Base-by-base conservation (phyloP, 2,888 invertebrate genomes). In the Archaeoteleia sp. region DNA sequence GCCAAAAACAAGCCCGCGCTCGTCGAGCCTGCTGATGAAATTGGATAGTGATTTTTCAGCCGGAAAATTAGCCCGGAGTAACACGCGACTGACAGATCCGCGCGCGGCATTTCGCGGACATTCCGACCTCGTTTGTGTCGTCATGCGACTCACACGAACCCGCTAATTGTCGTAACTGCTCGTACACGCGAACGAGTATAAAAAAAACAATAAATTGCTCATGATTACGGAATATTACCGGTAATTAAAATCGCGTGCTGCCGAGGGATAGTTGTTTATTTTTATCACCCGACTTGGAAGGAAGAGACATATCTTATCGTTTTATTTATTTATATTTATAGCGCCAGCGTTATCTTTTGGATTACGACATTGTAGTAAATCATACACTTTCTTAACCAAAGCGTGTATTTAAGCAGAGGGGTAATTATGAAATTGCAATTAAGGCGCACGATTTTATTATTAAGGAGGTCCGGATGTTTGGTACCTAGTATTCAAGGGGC, bases 1-100 rank as follows among this genome's bases (percentile, higher is more conserved):
- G 71, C 71, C 71, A 61, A 55, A 70, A 65, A 61, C 70, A 70
- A 63, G 60, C 45, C 25, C 27, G 48, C 29, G 49, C 27, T 5
- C 20, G 20, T 20, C 43, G 55, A 15, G 43, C 37, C 54, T 40
- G 60, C 51, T 37, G 53, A 32, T 57, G 66, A 68, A 66, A 66
- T 68, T 68, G 66, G 51, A 62, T 63, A 61, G 77, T 72, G 75
- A 78, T 78, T 78, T 74, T 72, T 78, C 72, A 72, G 72, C 70
- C 71, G 77, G 77, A 77, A 78, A 78, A 78, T 78, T 76, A 74
- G 74, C 72, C 68, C 51, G 61, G 58, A 69, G 75, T 72, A 72
- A 75, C 76, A 72, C 69, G 74, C 77, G 74, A 67, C 70, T 71
- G 74, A 49, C 58, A 55, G 51, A 35, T 23, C 23, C 29, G 51